Conservation (phyloP, 2,888 invertebrate species). For the Cistogaster globosa region DNA sequence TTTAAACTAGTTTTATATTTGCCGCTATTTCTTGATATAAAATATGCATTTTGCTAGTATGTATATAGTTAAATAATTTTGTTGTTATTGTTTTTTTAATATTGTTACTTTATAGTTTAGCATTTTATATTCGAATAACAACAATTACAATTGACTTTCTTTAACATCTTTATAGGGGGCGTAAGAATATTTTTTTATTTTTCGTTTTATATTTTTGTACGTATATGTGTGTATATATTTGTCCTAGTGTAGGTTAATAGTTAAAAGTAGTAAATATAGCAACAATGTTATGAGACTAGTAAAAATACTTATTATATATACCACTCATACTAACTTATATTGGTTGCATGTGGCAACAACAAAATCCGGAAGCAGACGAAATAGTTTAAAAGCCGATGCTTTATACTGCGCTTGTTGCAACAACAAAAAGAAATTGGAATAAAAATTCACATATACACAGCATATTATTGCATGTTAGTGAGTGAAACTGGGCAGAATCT, state of each 20-base stretch:
- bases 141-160: conserved; percentile 23
- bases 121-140: not conserved
- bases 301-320: conserved; percentile 21
- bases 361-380: conserved; percentile 79
- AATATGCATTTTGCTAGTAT: conserved; percentile 36
- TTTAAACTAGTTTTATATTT: conserved; percentile 56
- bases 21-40: conserved; percentile 51
- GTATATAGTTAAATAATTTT: conserved; percentile 9
- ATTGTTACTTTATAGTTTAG: conserved; percentile 16
- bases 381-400: conserved; percentile 78
- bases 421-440: conserved; percentile 48
- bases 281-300: conserved; percentile 30
- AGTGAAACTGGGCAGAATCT: conserved; percentile 75
- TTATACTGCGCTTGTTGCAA: conserved; percentile 71
- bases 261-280: conserved; percentile 31
- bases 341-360: conserved; percentile 36
- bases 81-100: conserved; percentile 28
- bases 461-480: conserved; percentile 49
- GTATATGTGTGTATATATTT: not conserved
- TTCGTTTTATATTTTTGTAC: not conserved
- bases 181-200: conserved; percentile 45
- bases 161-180: conserved; percentile 60
- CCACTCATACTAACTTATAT: conserved; percentile 7
- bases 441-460: conserved; percentile 21
- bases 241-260: conserved; percentile 20